These are phyloP conservation scores for Hirtodrosophila trivittata DNA, from an alignment of 2,888 invertebrate species.

Conservation along the genomic window DNA sequence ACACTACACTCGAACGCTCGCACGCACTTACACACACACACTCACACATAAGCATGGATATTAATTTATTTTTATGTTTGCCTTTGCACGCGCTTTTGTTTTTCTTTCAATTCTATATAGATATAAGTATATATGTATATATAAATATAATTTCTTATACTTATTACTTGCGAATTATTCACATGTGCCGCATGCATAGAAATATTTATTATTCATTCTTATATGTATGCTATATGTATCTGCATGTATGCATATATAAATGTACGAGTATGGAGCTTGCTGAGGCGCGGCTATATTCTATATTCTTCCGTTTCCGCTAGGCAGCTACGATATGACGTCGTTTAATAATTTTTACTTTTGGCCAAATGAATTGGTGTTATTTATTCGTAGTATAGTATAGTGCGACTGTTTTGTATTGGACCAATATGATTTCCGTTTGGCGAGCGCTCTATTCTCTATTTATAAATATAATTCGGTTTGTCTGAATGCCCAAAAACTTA, in stretches of 20 bases:
- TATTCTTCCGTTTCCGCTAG: constrained; percentile 65
- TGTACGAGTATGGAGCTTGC: constrained; percentile 23
- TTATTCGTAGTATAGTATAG: constrained; percentile 34
- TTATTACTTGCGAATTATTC: constrained; percentile 29
- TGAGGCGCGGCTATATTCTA: constrained; percentile 32
- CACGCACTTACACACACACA: constrained; percentile 30
- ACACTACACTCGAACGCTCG: constrained; percentile 2
- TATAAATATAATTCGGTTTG: constrained; percentile 69
- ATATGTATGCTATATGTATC: constrained; percentile 2
- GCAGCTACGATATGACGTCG: constrained; percentile 52
- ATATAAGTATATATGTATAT: too few relatives aligned
- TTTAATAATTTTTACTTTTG: constrained; percentile 11
- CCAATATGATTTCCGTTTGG: constrained; percentile 71
- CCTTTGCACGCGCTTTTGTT: constrained; percentile 54
- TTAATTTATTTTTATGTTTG: constrained; percentile 55
- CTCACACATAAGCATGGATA: constrained; percentile 42
- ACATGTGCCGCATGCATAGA: constrained; percentile 38
- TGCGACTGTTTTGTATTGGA: constrained; percentile 45
- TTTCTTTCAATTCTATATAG: constrained; percentile 35
- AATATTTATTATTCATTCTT: constrained; percentile 3
- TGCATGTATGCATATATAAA: constrained; percentile 10
- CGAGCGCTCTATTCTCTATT: constrained; percentile 55
- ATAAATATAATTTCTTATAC: constrained; percentile 25
- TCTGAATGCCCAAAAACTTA: constrained; percentile 46
- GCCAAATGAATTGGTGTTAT: constrained; percentile 44